Evolutionary conservation across 2,888 invertebrate genomes (phyloP), one percentile per base, ranked within the genome.

Genomic region (Papilio protenor): DNA sequence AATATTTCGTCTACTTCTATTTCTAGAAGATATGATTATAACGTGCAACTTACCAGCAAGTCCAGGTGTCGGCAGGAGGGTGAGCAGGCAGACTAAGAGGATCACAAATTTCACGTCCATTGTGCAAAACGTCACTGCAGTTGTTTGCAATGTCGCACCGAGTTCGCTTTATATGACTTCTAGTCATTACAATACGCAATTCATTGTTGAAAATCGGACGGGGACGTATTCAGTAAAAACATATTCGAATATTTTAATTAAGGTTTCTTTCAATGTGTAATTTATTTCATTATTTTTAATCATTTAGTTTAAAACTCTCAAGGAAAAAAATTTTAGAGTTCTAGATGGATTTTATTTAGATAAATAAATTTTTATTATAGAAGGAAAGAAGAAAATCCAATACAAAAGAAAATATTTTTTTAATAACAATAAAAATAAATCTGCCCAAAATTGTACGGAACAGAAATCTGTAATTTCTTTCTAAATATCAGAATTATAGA

Each of bases 161-260:
- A 33, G 70, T 21, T 77, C 71, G 55, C 80, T 87, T 91, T 92
- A 90, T 92, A 92, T 88, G 83, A 85, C 84, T 88, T 86, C 85
- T 84, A 83, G 79, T 88, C 82, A 83, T 82, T 88, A 81, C 79
- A 80, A 57, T 77, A 80, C 80, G 81, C 88, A 83, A 90, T 88
- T 84, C 84, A 85, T 88, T 87, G 86, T 87, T 86, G 52, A 27
- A n/a, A 81, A 55, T 16, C 23, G 16, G 2, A 16, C 52, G 84
- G 90, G 81, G 85, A 75, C 83, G 91, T 78, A 91, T 71, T 87
- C 27, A 40, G 66, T 47, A 23, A 2, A 16, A 45, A 47, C 12
- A 1, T 45, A n/a, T 47, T 33, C 23, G 6, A 47, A 4, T 47
- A 16, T 21, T 52, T 23, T 8, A 27, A 27, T 27, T 61, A 14